Percentiles rank a stretch among this genome's conserved stretches.
phyloP scores from a whole-genome alignment of 1,140 invertebrate genomes.

The Ceratosolen solmsi region DNA sequence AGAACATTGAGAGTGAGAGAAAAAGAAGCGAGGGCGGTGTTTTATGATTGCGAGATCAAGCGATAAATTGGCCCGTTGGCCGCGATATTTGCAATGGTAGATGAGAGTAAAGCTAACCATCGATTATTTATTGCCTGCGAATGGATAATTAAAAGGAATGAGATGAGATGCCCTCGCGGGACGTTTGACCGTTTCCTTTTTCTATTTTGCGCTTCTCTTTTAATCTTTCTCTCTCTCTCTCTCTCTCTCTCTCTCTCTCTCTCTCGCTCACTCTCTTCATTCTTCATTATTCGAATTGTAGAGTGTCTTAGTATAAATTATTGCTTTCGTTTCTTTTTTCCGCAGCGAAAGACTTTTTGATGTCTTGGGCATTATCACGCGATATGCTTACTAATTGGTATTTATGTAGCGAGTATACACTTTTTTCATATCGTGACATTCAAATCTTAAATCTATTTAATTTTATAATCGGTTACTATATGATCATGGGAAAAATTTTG shows the following conservation, averaged over 20 bases:
- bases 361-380: slow-evolving; percentile 15
- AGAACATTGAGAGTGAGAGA: slow-evolving; percentile 50
- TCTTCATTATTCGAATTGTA: slow-evolving; percentile 10
- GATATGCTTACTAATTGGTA: slow-evolving; percentile 47
- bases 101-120: slow-evolving; percentile 43
- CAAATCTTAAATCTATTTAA: slow-evolving; percentile 3
- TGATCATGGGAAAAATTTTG: neutral
- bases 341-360: neutral
- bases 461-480: slow-evolving; percentile 36
- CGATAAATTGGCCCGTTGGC: slow-evolving; percentile 48
- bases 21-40: slow-evolving; percentile 44
- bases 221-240: neutral
- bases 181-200: slow-evolving; percentile 5
- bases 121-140: slow-evolving; percentile 51
- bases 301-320: slow-evolving; percentile 1
- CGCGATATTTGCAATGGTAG: slow-evolving; percentile 39
- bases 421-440: neutral
- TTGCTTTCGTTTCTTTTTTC: slow-evolving; percentile 18
- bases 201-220: neutral
- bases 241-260: neutral
- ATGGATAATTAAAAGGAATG: slow-evolving; percentile 49
- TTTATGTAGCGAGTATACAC: slow-evolving; percentile 38
- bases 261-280: neutral
- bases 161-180: slow-evolving; percentile 12
- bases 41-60: slow-evolving; percentile 47